Conservation (phyloP, 2,797 vertebrate genomes). For the Apogon hyalosoma region DNA sequence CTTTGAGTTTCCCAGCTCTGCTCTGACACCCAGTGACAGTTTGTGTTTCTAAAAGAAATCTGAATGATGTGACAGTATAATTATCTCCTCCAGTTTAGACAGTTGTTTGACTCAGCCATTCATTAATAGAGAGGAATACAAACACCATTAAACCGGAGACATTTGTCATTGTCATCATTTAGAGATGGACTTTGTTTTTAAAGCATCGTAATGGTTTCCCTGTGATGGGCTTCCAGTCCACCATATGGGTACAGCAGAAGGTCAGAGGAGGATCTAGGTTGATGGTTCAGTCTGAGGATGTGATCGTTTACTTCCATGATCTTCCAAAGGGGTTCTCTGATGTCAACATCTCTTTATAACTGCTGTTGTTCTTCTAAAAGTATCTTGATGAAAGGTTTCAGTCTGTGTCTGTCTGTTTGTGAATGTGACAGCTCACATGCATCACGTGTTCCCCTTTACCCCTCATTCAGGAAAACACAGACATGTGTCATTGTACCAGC, state of each 20-base stretch:
- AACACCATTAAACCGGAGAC: constrained; percentile 33
- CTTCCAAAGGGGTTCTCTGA: not conserved
- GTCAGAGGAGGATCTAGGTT: too few relatives aligned
- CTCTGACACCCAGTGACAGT: constrained; percentile 33
- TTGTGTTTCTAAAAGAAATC: constrained; percentile 51
- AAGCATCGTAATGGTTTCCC: not conserved
- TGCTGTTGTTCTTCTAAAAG: not conserved
- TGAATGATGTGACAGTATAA: constrained; percentile 50
- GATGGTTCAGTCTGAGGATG: not conserved
- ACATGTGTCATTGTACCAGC: constrained; percentile 5
- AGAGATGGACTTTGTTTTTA: not conserved
- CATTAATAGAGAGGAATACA: constrained; percentile 35
- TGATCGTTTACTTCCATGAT: constrained; percentile 29
- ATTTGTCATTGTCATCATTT: constrained; percentile 26
- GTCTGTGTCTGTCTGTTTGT: constrained; percentile 12
- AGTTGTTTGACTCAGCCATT: constrained; percentile 47
- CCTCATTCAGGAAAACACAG: constrained; percentile 38
- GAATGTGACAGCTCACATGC: constrained; percentile 26
- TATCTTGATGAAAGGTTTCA: not conserved
- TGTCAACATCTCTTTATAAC: constrained; percentile 19
- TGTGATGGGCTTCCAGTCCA: not conserved
- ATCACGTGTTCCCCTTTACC: constrained; percentile 24
- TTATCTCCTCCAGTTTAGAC: constrained; percentile 42
- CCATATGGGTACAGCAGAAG: too few relatives aligned
- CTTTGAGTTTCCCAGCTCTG: constrained; percentile 38